phyloP scores from a whole-genome alignment of 2,797 vertebrate genomes.

The Lophotriccus pileatus region DNA sequence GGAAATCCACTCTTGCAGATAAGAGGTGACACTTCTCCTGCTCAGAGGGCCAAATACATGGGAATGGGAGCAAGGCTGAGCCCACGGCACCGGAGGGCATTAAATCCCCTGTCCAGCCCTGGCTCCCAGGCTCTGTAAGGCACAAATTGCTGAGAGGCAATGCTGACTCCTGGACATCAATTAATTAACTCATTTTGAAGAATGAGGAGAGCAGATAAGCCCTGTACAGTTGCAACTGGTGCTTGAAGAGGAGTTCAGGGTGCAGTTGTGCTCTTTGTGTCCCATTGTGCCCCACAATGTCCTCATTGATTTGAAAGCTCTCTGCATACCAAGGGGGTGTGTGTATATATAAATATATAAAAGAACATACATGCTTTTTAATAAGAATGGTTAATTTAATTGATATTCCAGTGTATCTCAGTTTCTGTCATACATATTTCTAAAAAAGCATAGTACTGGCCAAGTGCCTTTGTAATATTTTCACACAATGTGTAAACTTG shows the following conservation, averaged over 20 bases:
- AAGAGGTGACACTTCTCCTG: neutral
- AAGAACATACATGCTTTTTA: neutral
- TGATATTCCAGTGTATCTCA: neutral
- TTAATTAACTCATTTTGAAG: neutral
- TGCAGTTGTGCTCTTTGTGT: neutral
- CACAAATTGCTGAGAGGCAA: neutral
- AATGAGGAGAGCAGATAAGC: neutral
- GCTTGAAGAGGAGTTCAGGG: neutral
- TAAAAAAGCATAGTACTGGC: neutral
- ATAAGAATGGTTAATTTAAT: neutral
- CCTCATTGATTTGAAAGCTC: neutral
- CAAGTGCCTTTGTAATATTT: neutral
- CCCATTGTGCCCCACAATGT: neutral
- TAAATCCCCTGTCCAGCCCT: neutral
- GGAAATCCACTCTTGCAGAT: neutral
- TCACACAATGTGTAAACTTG: neutral
- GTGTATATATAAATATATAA: neutral
- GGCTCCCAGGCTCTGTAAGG: neutral
- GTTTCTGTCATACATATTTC: neutral
- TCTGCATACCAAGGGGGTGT: neutral
- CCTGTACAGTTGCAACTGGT: neutral
- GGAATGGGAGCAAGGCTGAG: neutral
- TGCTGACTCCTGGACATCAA: neutral
- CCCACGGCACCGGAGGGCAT: neutral
- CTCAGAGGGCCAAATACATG: neutral